These are phyloP conservation scores for Drosophila ironensis DNA, from an alignment of 1,140 invertebrate species.

Conservation along the genomic window DNA sequence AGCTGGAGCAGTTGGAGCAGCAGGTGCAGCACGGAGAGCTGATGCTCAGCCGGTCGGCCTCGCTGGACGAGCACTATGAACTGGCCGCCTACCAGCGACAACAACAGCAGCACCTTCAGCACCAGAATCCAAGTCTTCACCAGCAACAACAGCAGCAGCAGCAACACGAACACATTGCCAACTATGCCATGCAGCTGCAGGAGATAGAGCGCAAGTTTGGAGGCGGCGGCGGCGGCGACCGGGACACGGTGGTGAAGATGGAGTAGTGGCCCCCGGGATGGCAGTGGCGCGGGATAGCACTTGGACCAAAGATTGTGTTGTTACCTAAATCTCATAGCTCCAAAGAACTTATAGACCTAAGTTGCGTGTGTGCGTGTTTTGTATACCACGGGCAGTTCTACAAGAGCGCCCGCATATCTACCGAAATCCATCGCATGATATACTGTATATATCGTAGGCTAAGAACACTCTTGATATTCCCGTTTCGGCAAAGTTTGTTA, in stretches of 20 bases:
- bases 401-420: slow-evolving; percentile 39
- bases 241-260: slow-evolving; percentile 77
- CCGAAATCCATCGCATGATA: slow-evolving; percentile 4
- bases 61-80: slow-evolving; percentile 66
- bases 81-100: slow-evolving; percentile 59
- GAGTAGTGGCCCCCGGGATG: slow-evolving; percentile 34
- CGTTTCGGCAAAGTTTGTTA: slow-evolving; percentile 15
- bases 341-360: slow-evolving; percentile 61
- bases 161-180: slow-evolving; percentile 56
- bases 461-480: slow-evolving; percentile 46
- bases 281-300: not conserved
- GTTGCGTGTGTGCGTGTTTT: slow-evolving; percentile 19
- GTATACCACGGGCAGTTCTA: slow-evolving; percentile 56
- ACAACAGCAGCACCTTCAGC: slow-evolving; percentile 53
- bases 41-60: slow-evolving; percentile 56
- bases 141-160: slow-evolving; percentile 54
- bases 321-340: slow-evolving; percentile 71
- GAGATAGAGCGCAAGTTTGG: slow-evolving; percentile 66
- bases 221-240: slow-evolving; percentile 50
- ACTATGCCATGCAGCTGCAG: slow-evolving; percentile 61
- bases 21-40: slow-evolving; percentile 56
- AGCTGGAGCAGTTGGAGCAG: slow-evolving; percentile 56
- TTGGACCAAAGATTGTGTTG: slow-evolving; percentile 69
- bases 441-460: slow-evolving; percentile 58
- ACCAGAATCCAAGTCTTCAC: no score